Conservation (phyloP, 2,797 vertebrate genomes). For the Coregonus ussuriensis region DNA sequence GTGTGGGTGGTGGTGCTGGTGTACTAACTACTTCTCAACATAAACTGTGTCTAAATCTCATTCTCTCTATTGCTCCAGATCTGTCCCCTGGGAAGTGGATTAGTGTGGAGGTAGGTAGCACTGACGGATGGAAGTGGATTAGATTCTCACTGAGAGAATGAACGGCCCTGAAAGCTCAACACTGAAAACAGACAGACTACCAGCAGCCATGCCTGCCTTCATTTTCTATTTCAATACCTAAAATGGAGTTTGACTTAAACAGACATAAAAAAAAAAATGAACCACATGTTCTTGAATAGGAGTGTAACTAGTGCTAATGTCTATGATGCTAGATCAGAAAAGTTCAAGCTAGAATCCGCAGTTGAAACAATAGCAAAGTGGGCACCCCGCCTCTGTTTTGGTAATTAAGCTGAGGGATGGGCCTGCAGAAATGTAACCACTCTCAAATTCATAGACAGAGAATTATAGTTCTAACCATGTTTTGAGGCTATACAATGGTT, state of each 20-base stretch:
- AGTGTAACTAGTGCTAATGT: too few relatives aligned
- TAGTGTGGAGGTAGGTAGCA: constrained; percentile 65
- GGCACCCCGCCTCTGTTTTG: too few relatives aligned
- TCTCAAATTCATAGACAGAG: too few relatives aligned
- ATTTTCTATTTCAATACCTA: neutral
- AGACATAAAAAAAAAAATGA: too few relatives aligned
- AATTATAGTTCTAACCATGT: too few relatives aligned
- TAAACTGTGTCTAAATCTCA: constrained; percentile 62
- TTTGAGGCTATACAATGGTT: too few relatives aligned
- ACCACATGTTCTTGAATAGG: too few relatives aligned
- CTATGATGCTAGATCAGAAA: too few relatives aligned
- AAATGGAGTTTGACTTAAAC: neutral
- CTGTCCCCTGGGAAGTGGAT: constrained; percentile 79
- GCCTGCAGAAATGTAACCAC: too few relatives aligned
- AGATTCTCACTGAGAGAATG: constrained; percentile 72
- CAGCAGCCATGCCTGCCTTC: neutral
- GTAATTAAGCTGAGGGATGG: too few relatives aligned
- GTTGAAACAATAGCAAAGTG: too few relatives aligned
- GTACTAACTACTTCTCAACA: neutral
- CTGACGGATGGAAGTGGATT: constrained; percentile 81
- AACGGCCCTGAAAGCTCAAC: constrained; percentile 66
- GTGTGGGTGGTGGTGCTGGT: neutral
- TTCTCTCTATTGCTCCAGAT: constrained; percentile 83
- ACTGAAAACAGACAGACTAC: constrained; percentile 39
- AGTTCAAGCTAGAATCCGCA: too few relatives aligned